Conservation (phyloP, 2,113 vertebrate species). For the Triplophysa dalaica region DNA sequence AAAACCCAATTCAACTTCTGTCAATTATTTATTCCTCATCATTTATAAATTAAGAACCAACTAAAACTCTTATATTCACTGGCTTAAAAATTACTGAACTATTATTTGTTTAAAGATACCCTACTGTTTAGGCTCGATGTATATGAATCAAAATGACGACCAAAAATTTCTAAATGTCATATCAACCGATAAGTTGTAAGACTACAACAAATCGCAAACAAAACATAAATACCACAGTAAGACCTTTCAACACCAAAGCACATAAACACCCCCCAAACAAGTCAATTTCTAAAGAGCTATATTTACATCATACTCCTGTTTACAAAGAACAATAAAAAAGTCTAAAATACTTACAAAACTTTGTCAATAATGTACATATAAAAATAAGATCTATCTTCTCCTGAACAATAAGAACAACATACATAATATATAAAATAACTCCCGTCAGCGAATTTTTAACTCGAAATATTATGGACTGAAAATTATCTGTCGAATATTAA, state of each 20-base stretch:
- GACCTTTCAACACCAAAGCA: not conserved
- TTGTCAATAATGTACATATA: slow-evolving; percentile 75
- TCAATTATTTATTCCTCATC: not conserved
- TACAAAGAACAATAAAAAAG: slow-evolving; percentile 79
- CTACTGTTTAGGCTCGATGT: too few relatives aligned
- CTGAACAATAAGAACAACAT: slow-evolving; percentile 71
- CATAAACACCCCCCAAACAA: slow-evolving; percentile 2
- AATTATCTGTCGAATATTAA: too few relatives aligned
- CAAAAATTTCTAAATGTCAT: too few relatives aligned
- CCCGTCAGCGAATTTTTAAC: too few relatives aligned
- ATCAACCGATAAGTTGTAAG: too few relatives aligned
- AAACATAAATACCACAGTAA: not conserved
- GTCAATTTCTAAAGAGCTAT: slow-evolving; percentile 76
- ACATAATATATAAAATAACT: slow-evolving; percentile 69
- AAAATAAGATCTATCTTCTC: slow-evolving; percentile 81
- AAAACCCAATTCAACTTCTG: not conserved
- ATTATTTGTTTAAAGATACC: too few relatives aligned
- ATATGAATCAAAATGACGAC: too few relatives aligned
- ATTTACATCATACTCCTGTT: slow-evolving; percentile 82
- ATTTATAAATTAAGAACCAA: too few relatives aligned
- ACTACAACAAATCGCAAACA: not conserved
- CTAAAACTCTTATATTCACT: too few relatives aligned
- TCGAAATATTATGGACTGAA: too few relatives aligned
- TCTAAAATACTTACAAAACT: slow-evolving; percentile 83
- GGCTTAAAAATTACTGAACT: too few relatives aligned